Conservation (phyloP, 1,140 invertebrate genomes). For the Oryctes rhinoceros region DNA sequence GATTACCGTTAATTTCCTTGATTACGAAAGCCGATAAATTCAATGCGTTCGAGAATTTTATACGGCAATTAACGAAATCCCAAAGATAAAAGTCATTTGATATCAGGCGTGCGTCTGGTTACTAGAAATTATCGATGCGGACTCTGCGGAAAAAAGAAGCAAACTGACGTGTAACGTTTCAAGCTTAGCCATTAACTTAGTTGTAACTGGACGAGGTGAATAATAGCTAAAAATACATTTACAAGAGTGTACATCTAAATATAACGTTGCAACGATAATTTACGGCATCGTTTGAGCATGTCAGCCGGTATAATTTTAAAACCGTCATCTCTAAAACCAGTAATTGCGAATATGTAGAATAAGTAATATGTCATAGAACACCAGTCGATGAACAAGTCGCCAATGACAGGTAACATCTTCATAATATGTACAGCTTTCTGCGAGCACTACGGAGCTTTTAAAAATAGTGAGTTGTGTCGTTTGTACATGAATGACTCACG, state of each 20-base stretch:
- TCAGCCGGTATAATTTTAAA: neutral
- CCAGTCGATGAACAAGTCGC: neutral
- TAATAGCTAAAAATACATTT: neutral
- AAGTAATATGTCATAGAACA: conserved; percentile 9
- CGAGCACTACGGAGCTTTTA: neutral
- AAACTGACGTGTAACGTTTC: neutral
- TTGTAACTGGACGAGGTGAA: neutral
- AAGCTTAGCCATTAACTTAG: neutral
- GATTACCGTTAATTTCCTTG: conserved; percentile 11
- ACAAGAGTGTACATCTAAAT: no score
- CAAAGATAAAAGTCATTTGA: neutral
- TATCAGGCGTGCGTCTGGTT: neutral
- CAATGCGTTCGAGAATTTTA: neutral
- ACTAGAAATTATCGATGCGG: neutral
- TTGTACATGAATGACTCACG: neutral
- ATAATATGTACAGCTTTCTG: neutral
- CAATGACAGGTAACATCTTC: conserved; percentile 11
- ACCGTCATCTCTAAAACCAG: neutral
- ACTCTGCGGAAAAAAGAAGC: neutral
- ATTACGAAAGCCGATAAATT: neutral
- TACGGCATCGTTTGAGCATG: neutral
- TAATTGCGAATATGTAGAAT: conserved; percentile 6
- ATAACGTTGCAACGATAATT: neutral
- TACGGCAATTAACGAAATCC: neutral
- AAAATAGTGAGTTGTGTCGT: neutral